Conservation (phyloP, 2,113 vertebrate genomes). For the Syngnathus floridae region DNA sequence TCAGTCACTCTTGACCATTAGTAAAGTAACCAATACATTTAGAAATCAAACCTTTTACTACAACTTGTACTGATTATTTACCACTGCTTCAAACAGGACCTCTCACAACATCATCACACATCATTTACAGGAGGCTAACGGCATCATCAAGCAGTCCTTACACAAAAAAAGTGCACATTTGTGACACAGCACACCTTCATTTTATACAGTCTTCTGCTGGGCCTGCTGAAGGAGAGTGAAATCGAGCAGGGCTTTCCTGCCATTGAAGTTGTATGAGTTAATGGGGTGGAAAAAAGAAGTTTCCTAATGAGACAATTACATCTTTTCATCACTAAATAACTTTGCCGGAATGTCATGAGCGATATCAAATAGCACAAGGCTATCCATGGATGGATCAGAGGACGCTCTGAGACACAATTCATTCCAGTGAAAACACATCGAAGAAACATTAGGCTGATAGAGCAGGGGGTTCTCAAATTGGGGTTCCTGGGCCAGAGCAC, state of each 20-base stretch:
- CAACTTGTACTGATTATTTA: too few species aligned
- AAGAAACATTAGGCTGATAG: slow-evolving; percentile 24
- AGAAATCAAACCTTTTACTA: too few species aligned
- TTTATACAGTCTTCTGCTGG: slow-evolving; percentile 12
- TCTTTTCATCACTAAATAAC: slow-evolving; percentile 26
- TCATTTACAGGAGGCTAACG: not conserved
- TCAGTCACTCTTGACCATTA: too few species aligned
- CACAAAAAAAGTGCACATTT: not conserved
- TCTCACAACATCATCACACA: too few species aligned
- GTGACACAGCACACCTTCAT: slow-evolving; percentile 13
- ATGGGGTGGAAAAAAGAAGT: slow-evolving; percentile 5
- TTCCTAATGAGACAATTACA: slow-evolving; percentile 19
- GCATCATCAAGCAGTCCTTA: not conserved
- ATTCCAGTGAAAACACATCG: slow-evolving; percentile 34
- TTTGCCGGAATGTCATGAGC: slow-evolving; percentile 18
- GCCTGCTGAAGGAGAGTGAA: slow-evolving; percentile 9
- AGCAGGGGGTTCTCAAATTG: not conserved
- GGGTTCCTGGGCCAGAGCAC: too few species aligned
- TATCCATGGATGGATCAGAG: slow-evolving; percentile 7
- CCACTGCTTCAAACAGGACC: too few species aligned
- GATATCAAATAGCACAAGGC: slow-evolving; percentile 26
- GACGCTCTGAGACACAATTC: slow-evolving; percentile 13
- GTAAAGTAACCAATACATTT: too few species aligned
- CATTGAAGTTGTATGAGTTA: slow-evolving; percentile 11
- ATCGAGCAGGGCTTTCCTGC: slow-evolving; percentile 20